Base-by-base conservation (phyloP, 2,113 vertebrate genomes). In the Sus scrofa region DNA sequence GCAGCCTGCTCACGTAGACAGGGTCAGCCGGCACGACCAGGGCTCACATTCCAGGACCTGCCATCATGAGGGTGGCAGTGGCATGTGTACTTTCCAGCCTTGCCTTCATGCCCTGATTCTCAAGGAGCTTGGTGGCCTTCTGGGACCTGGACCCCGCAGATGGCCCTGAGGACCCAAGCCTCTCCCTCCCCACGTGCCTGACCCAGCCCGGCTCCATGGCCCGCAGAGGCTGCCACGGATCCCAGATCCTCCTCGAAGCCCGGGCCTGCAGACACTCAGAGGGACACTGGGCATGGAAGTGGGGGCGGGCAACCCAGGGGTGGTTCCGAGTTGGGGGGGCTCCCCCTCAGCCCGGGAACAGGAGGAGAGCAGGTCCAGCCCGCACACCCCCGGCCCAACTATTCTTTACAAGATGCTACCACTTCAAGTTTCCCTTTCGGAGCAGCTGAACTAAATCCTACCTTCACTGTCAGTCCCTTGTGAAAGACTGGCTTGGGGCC, bases 1-100 rank as follows among this genome's bases (percentile, higher is more conserved):
- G 0, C 1, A 2, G 5, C 0, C 32, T 15, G 11, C 13, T 70
- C 52, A 1, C 18, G 6, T 4, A 4, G 8, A 2, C 0, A 19
- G 71, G 20, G 30, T 54, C 26, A 2, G 44, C 10, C 16, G 44
- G 39, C 44, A 32, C 19, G 52, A 50, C 9, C 6, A 3, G 4
- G 2, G 58, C 18, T 30, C 18, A 20, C 44, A 3, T 13, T 13
- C 20, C 1, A 74, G 27, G 52, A 16, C 8, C 3, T 34, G 4
- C 10, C 16, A 30, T 32, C 60, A 32, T 32, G 7, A 11, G 12
- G 44, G 44, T 44, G 44, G 8, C 44, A 44, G 44, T 8, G 44
- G 44, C 8, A 8, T 44, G 44, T 44, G 44, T 8, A 3, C 6
- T 27, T 13, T 6, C n/a, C 52, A 67, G 32, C 32, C 60, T 19